phyloP scores from a whole-genome alignment of 2,113 vertebrate species.

The Cebus imitator region DNA sequence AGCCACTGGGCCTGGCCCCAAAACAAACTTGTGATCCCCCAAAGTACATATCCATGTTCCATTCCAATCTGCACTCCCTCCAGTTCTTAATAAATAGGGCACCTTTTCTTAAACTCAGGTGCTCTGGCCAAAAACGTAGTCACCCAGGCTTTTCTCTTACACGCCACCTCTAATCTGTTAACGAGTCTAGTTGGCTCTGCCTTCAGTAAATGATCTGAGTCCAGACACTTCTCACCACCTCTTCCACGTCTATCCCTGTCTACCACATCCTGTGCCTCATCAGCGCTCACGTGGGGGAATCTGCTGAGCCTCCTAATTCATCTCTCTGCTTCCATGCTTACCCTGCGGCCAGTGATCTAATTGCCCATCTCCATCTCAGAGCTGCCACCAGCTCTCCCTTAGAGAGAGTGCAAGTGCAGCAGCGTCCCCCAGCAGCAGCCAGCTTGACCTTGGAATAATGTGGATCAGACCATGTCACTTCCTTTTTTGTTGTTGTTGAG shows the following conservation, averaged over 20 bases:
- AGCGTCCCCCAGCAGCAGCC: not conserved
- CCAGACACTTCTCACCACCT: not conserved
- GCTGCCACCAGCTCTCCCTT: not conserved
- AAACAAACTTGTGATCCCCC: not conserved
- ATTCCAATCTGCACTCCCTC: not conserved
- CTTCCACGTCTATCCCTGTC: not conserved
- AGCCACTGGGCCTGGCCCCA: rapidly evolving
- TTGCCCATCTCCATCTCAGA: not conserved
- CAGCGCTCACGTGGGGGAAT: not conserved
- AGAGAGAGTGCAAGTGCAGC: not conserved
- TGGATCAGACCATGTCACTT: not conserved
- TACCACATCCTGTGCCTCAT: not conserved
- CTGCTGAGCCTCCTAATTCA: not conserved
- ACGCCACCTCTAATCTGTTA: not conserved
- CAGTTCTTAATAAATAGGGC: not conserved
- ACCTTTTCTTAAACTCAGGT: not conserved
- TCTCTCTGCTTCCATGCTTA: not conserved
- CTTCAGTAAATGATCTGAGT: not conserved
- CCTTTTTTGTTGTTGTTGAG: too few species aligned
- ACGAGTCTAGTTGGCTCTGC: not conserved
- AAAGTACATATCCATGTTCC: not conserved
- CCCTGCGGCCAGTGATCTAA: too few species aligned
- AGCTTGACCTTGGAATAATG: rapidly evolving
- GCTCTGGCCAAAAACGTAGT: not conserved
- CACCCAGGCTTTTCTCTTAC: not conserved